Conservation (phyloP, 2,888 invertebrate genomes). For the Alsophila aescularia region DNA sequence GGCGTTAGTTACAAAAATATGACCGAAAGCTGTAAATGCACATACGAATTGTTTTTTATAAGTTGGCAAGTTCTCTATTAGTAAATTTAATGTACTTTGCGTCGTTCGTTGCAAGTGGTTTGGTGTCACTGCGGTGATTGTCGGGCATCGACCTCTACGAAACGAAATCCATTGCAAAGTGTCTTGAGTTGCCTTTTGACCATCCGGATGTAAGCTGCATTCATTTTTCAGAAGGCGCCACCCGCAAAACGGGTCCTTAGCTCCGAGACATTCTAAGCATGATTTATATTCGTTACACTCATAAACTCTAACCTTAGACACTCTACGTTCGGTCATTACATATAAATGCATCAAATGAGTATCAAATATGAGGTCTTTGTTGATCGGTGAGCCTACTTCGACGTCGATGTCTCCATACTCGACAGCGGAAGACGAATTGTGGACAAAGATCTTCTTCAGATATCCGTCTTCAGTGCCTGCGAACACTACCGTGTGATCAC, state of each 20-base stretch:
- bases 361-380: conserved; percentile 96
- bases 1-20: conserved; percentile 95
- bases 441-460: conserved; percentile 97
- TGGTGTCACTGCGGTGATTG: conserved; percentile 96
- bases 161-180: conserved; percentile 98
- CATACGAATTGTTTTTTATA: conserved; percentile 95
- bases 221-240: conserved; percentile 99
- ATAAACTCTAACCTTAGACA: conserved; percentile 97
- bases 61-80: conserved; percentile 97
- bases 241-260: conserved; percentile 98
- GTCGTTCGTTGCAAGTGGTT: conserved; percentile 96
- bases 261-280: conserved; percentile 95
- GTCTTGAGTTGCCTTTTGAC: conserved; percentile 96
- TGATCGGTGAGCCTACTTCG: conserved; percentile 92
- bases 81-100: conserved; percentile 95
- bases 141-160: conserved; percentile 98
- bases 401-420: conserved; percentile 95
- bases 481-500: conserved; percentile 98
- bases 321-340: conserved; percentile 96
- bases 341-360: conserved; percentile 95
- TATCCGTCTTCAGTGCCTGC: conserved; percentile 96
- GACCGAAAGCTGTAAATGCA: conserved; percentile 96
- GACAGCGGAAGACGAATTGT: conserved; percentile 91
- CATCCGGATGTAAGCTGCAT: conserved; percentile 95
- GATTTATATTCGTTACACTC: conserved; percentile 96